These are phyloP conservation scores for Morbakka virulenta DNA, from an alignment of 30 jellyfish, hydroid and myxozoan species.

Conservation along the genomic window DNA sequence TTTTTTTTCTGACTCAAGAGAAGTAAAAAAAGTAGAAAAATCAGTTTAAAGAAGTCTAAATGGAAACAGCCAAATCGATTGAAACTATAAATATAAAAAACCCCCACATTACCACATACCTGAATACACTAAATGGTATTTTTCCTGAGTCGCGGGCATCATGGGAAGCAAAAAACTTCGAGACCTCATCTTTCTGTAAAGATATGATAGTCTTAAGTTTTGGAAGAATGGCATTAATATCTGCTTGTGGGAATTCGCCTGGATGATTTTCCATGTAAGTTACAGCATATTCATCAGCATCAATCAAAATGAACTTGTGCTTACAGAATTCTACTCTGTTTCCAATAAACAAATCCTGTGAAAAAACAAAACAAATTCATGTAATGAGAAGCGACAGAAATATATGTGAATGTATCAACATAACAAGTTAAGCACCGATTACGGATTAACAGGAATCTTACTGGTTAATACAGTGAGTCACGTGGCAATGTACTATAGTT, in stretches of 20 bases:
- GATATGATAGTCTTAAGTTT: conserved; percentile 39
- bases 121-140: conserved; percentile 60
- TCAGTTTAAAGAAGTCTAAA: no score
- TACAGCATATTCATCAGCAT: conserved; percentile 91
- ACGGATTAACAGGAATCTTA: no score
- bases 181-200: conserved; percentile 52
- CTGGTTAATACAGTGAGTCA: no score
- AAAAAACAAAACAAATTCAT: background rate
- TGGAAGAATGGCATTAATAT: conserved; percentile 53
- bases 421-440: no score
- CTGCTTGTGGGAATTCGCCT: conserved; percentile 72
- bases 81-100: no score
- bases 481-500: no score
- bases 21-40: background rate
- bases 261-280: conserved; percentile 80
- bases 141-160: conserved; percentile 53
- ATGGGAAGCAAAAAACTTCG: conserved; percentile 50
- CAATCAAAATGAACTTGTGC: conserved; percentile 79
- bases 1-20: no score
- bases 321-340: conserved; percentile 66
- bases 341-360: conserved; percentile 86
- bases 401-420: no score
- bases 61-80: no score
- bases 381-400: no score
- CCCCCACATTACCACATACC: no score